Evolutionary conservation across 2,797 vertebrate species (phyloP).

Genomic region (Cheirogaleus major): DNA sequence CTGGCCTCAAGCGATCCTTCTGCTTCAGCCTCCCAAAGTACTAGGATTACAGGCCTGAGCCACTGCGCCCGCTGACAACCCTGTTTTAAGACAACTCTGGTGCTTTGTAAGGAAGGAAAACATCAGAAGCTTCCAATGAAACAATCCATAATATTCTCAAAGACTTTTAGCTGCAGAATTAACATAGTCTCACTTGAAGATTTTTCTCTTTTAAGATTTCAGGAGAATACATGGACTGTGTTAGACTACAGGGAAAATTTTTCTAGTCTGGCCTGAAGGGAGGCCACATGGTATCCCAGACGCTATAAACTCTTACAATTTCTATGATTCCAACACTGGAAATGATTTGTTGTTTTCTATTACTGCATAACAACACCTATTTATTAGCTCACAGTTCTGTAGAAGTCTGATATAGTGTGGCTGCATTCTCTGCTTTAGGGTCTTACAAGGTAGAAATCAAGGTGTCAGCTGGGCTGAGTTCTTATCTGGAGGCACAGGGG

Average conservation of each 20-base stretch:
- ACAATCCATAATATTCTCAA: background rate
- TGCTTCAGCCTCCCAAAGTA: background rate
- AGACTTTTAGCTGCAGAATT: constrained; percentile 16
- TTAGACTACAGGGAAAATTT: background rate
- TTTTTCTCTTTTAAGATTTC: background rate
- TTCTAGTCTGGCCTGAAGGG: background rate
- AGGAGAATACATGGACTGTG: background rate
- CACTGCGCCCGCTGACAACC: no score
- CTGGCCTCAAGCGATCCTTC: no score
- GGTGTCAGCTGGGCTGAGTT: background rate
- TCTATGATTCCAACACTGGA: background rate
- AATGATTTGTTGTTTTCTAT: background rate
- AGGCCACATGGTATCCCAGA: background rate
- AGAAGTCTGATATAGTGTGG: background rate
- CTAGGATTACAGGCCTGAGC: no score
- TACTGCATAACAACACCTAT: background rate
- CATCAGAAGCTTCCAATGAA: background rate
- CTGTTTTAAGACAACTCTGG: background rate
- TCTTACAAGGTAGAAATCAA: background rate
- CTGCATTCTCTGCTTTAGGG: background rate
- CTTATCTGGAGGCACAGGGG: background rate
- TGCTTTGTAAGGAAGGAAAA: background rate
- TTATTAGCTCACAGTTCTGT: background rate
- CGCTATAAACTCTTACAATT: background rate
- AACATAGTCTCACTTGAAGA: background rate